Percentiles rank a stretch among this genome's conserved stretches.
phyloP scores from a whole-genome alignment of 2,888 invertebrate genomes.

The Mythimna impura region DNA sequence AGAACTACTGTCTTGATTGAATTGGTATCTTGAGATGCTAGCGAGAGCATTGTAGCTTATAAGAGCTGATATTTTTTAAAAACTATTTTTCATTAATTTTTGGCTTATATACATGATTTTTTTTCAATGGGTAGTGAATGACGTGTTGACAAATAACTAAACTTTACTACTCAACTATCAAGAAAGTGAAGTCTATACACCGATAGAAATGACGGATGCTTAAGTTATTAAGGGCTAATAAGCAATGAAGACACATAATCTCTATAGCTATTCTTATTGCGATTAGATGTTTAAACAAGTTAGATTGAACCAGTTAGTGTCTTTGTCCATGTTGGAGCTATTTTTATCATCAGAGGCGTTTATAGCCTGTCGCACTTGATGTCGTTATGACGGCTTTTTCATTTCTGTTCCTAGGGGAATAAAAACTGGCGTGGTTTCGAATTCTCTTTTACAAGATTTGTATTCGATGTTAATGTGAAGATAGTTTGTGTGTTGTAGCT shows the following conservation, averaged over 20 bases:
- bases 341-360: slow-evolving; percentile 46
- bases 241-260: slow-evolving; percentile 9
- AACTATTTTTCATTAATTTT: neutral
- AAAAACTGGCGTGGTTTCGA: slow-evolving; percentile 21
- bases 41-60: too few relatives aligned
- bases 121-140: neutral
- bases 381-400: slow-evolving; percentile 35
- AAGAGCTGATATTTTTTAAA: neutral
- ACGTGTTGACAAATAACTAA: neutral
- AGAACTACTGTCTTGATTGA: neutral
- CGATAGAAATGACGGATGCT: too few relatives aligned
- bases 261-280: slow-evolving; percentile 1
- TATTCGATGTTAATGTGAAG: slow-evolving; percentile 10
- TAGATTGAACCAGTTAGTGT: slow-evolving; percentile 28
- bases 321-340: slow-evolving; percentile 31
- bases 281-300: slow-evolving; percentile 33
- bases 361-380: slow-evolving; percentile 38
- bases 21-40: neutral
- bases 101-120: neutral
- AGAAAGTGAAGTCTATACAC: too few relatives aligned
- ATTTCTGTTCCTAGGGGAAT: neutral
- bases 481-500: neutral
- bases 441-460: slow-evolving; percentile 23
- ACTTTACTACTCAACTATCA: too few relatives aligned
- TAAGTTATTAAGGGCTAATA: neutral